These are phyloP conservation scores for Hemithea aestivaria DNA, from an alignment of 2,888 invertebrate species.

Conservation along the genomic window DNA sequence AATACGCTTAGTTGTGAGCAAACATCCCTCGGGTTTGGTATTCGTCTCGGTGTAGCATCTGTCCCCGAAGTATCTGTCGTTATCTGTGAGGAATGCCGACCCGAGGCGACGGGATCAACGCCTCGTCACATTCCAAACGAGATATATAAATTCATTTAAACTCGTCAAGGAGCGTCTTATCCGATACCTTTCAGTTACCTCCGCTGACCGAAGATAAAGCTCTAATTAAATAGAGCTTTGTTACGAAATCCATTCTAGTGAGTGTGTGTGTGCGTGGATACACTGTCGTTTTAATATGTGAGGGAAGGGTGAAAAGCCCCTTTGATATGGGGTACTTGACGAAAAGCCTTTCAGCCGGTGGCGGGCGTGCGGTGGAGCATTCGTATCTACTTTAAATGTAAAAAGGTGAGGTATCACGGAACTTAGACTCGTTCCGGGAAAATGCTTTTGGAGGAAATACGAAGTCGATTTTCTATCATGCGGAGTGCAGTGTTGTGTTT, in stretches of 20 bases:
- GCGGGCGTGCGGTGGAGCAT: constrained; percentile 26
- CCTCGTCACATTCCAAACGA: constrained; percentile 43
- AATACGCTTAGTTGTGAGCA: constrained; percentile 48
- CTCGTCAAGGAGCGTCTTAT: constrained; percentile 28
- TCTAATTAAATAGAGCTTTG: constrained; percentile 36
- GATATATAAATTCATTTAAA: constrained; percentile 41
- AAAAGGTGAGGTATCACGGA: constrained; percentile 26
- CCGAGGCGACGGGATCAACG: constrained; percentile 38
- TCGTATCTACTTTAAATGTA: constrained; percentile 33
- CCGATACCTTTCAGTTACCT: constrained; percentile 25
- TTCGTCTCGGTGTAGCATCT: constrained; percentile 48
- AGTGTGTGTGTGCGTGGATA: constrained; percentile 19
- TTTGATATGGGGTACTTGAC: constrained; percentile 42
- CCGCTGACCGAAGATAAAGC: constrained; percentile 24
- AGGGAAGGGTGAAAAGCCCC: constrained; percentile 34
- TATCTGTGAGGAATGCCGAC: constrained; percentile 53
- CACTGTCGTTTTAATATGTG: constrained; percentile 29
- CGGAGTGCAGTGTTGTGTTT: constrained; percentile 21
- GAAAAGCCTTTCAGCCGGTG: constrained; percentile 37
- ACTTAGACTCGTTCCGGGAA: constrained; percentile 28
- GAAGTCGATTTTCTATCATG: constrained; percentile 21
- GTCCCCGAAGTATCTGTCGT: constrained; percentile 33
- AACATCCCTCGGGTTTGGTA: constrained; percentile 43
- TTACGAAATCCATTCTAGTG: constrained; percentile 21
- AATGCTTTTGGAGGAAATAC: constrained; percentile 18